These are phyloP conservation scores for Metallyticus violacea DNA, from an alignment of 2,888 invertebrate species.

Conservation along the genomic window DNA sequence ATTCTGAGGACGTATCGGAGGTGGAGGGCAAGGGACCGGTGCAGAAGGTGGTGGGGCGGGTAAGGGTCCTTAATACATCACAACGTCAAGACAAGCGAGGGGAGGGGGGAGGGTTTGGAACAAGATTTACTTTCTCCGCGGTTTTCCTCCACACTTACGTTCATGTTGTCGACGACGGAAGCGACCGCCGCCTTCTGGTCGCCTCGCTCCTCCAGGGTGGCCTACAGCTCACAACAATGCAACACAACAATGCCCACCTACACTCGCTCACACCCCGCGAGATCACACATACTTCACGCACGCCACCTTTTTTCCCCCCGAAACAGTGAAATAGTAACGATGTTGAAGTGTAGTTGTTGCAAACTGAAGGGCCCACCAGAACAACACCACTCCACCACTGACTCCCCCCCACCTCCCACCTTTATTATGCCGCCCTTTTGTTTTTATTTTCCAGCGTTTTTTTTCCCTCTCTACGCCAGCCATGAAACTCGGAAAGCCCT, in stretches of 20 bases:
- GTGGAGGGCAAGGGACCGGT: no score
- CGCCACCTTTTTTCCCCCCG: slow-evolving; percentile 1
- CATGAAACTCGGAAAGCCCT: slow-evolving; percentile 48
- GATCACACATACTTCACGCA: slow-evolving; percentile 1
- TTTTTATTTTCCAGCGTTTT: slow-evolving; percentile 27
- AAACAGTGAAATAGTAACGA: neutral
- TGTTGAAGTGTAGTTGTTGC: slow-evolving; percentile 11
- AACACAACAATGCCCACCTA: neutral
- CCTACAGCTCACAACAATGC: neutral
- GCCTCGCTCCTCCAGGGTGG: slow-evolving; percentile 31
- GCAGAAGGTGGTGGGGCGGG: neutral
- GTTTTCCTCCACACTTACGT: slow-evolving; percentile 42
- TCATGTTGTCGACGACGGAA: slow-evolving; percentile 27
- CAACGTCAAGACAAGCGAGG: neutral
- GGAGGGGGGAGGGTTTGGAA: no score
- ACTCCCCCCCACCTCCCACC: slow-evolving; percentile 28
- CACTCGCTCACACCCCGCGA: slow-evolving; percentile 1
- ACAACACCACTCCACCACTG: slow-evolving; percentile 20
- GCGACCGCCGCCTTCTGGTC: slow-evolving; percentile 20
- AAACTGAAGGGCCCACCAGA: slow-evolving; percentile 27
- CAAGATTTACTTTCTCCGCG: slow-evolving; percentile 39
- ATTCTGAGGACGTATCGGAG: neutral
- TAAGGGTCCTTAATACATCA: neutral
- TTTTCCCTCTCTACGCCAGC: slow-evolving; percentile 41
- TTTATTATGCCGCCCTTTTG: slow-evolving; percentile 27